A percentile compares a stretch with the other conserved stretches of the same genome.
These are phyloP conservation scores for Lycaena phlaeas DNA, from an alignment of 2,888 invertebrate species.

Conservation along the genomic window DNA sequence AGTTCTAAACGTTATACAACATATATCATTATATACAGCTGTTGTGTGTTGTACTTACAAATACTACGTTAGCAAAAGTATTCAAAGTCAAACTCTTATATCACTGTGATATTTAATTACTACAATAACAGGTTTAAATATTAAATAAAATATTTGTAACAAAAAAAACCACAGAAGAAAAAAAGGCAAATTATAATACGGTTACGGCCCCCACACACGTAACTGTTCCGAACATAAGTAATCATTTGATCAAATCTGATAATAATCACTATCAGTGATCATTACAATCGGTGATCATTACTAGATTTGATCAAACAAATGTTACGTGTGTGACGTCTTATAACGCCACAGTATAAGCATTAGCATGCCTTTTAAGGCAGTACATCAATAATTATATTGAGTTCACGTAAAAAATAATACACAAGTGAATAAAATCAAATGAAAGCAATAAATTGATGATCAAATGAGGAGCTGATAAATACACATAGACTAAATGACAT, in stretches of 20 bases:
- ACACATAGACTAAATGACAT: constrained; percentile 22
- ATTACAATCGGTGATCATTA: neutral
- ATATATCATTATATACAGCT: constrained; percentile 33
- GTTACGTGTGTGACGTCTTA: constrained; percentile 17
- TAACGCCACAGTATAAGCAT: constrained; percentile 65
- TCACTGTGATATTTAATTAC: constrained; percentile 55
- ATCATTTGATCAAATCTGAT: neutral
- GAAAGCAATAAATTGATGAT: constrained; percentile 43
- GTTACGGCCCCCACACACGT: constrained; percentile 2
- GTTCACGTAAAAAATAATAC: constrained; percentile 30
- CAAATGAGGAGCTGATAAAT: constrained; percentile 22
- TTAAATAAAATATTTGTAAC: constrained; percentile 39
- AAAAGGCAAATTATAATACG: constrained; percentile 49
- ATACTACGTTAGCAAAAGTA: constrained; percentile 49
- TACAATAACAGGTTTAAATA: constrained; percentile 40
- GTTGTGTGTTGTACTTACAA: constrained; percentile 33
- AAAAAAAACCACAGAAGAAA: constrained; percentile 51
- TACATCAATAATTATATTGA: constrained; percentile 39
- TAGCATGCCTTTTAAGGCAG: constrained; percentile 60
- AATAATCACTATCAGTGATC: neutral
- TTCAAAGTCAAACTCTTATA: constrained; percentile 72
- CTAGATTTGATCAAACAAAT: neutral
- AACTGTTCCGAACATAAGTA: neutral
- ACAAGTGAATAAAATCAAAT: constrained; percentile 33
- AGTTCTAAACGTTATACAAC: constrained; percentile 14